Base-by-base conservation (phyloP, 1,140 invertebrate genomes). In the Lordiphosa collinella region DNA sequence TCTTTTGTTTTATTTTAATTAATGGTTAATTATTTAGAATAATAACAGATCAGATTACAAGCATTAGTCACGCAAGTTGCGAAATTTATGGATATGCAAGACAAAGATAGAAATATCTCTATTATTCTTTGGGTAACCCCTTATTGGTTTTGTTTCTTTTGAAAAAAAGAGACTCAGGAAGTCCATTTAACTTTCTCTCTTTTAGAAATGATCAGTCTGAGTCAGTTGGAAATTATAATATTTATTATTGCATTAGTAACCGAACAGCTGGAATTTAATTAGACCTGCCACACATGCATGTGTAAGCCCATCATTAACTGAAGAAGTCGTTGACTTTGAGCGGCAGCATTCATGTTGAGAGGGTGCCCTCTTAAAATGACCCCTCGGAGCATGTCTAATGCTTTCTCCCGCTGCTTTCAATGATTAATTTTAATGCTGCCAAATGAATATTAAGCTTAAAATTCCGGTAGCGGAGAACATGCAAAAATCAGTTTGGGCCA, bases 401-500 rank as follows among this genome's bases (percentile, higher is more conserved):
- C 71, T 82, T 82, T 82, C 76, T 68, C 76, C 62, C 53, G 40
- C 49, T 31, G 61, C 52, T 57, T 34, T 18, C 32, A 41, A 37
- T 82, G 67, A 80, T 72, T 70, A 55, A 84, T 68, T 52, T 49
- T 44, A 18, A 61, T 25, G 18, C 48, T 12, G 16, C 16, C 52
- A 32, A 52, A 52, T 74, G 37, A 51, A 57, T 29, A 35, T 34
- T 29, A 47, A 38, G 35, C n/a, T 47, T 9, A 29, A 37, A 84
- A 80, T 67, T 49, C 76, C 76, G 71, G 76, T 82, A 82, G 76
- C 78, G 32, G 35, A 46, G 48, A 57, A 71, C 18, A 51, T 52
- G 37, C 38, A 57, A 36, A 36, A 54, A 69, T 61, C 46, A 54
- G 55, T 69, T 69, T 51, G 34, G 32, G 40, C 47, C 5, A 67